Conservation (phyloP, 1,140 invertebrate species). For the Brachionus paranguensis region DNA sequence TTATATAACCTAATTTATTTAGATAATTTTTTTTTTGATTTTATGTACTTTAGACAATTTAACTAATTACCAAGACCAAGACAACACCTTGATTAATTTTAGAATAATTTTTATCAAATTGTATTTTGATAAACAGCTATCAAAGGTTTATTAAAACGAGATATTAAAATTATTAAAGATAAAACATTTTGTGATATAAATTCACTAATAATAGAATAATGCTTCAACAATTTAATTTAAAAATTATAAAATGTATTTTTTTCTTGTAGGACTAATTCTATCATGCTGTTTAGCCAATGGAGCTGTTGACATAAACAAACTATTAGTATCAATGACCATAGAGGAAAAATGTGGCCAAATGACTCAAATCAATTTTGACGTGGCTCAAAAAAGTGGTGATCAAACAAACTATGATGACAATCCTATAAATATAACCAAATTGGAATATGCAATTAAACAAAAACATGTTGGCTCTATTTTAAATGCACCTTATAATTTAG, state of each 20-base stretch:
- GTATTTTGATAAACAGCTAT: too few species aligned
- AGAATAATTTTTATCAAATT: too few species aligned
- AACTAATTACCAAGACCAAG: too few species aligned
- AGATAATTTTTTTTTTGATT: too few species aligned
- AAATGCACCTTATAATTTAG: background rate
- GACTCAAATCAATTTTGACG: slow-evolving; percentile 4
- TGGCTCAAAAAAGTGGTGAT: background rate
- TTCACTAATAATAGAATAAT: background rate
- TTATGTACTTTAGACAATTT: too few species aligned
- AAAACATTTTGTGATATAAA: too few species aligned
- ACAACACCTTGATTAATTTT: too few species aligned
- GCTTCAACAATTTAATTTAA: background rate
- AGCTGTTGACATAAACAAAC: background rate
- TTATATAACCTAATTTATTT: too few species aligned
- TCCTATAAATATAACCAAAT: background rate
- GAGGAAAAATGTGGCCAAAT: slow-evolving; percentile 35
- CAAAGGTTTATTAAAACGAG: too few species aligned
- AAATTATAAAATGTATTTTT: background rate
- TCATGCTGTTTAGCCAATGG: background rate
- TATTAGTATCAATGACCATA: background rate
- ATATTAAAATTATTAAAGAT: too few species aligned
- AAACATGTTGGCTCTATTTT: slow-evolving; percentile 20
- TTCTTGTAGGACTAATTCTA: background rate
- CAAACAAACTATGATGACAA: background rate
- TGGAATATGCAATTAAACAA: background rate